Percentiles rank a stretch among this genome's conserved stretches.
Evolutionary conservation across 1,140 invertebrate genomes (phyloP).

Genomic region (Sitobion miscanthi): DNA sequence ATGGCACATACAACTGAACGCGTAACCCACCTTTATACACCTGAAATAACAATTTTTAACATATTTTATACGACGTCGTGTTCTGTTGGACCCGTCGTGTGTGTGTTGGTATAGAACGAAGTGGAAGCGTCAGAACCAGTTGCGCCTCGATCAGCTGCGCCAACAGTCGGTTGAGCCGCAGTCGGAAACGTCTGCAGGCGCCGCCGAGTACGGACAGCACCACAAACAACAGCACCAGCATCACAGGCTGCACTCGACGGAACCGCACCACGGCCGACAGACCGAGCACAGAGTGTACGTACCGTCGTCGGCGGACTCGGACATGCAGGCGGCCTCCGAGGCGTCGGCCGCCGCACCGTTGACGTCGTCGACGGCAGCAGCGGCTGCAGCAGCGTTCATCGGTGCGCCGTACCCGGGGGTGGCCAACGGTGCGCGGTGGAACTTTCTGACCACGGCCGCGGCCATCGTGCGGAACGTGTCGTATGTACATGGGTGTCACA

Average conservation of each 20-base stretch:
- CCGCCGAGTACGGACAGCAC: slow-evolving; percentile 57
- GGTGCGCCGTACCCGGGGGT: slow-evolving; percentile 63
- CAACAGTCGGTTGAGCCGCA: slow-evolving; percentile 74
- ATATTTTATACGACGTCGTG: too few species aligned
- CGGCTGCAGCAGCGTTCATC: slow-evolving; percentile 51
- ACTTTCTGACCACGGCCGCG: slow-evolving; percentile 68
- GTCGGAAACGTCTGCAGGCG: slow-evolving; percentile 65
- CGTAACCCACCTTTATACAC: neutral
- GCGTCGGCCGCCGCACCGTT: slow-evolving; percentile 31
- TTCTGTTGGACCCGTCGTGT: neutral
- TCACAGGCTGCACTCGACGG: slow-evolving; percentile 33
- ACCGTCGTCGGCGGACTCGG: neutral
- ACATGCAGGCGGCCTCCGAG: slow-evolving; percentile 64
- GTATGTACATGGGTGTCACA: slow-evolving; percentile 75
- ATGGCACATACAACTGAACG: neutral
- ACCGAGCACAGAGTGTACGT: slow-evolving; percentile 37
- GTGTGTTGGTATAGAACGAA: slow-evolving; percentile 74
- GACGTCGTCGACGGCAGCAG: neutral
- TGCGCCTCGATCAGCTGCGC: slow-evolving; percentile 82
- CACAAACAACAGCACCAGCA: slow-evolving; percentile 43
- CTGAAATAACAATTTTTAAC: too few species aligned
- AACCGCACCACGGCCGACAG: neutral
- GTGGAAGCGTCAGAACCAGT: slow-evolving; percentile 92
- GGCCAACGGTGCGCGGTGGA: slow-evolving; percentile 64
- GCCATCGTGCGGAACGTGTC: slow-evolving; percentile 77